Base-by-base conservation (phyloP, 2,888 invertebrate genomes). In the Hirtodrosophila cameraria region DNA sequence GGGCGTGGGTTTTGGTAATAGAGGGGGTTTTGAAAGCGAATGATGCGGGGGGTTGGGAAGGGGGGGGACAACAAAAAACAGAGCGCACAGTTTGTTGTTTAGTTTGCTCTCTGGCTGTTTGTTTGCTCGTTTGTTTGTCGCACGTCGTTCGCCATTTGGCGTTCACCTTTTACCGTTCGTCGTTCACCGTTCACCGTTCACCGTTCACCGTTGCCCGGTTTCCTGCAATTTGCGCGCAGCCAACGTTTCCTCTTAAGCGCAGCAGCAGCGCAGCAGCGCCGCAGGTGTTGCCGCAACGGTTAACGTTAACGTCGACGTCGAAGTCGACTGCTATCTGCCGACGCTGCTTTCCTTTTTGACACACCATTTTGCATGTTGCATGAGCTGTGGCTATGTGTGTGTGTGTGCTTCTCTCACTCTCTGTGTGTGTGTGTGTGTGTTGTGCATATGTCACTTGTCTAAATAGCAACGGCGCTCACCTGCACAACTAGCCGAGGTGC, bases 351-450 rank as follows among this genome's bases (percentile, higher is more conserved):
- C 63, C 68, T 74, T 80, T 79, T 67, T 71, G 83, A 74, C 86
- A 86, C 80, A 73, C 64, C 63, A 69, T 83, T 83, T 86, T 79
- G 71, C 80, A 83, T 80, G 81, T 82, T 69, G 72, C 68, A 74
- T 73, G 81, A 76, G 12, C 31, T 15, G 53, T 41, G 41, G 50
- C 18, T 52, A 23, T 41, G 28, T 31, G 20, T 39, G 42, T 31
- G 13, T 25, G 30, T 39, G 15, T 20, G 25, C 35, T 25, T 7
- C 4, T 33, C 30, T 27, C 8, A n/a, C n/a, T n/a, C n/a, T n/a
- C 18, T 50, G 16, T 28, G 3, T 58, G 41, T 27, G 30, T 59
- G 18, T 58, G 35, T 58, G 55, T 63, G 45, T 62, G 45, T 52
- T 55, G 52, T 50, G 63, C 76, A 82, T 79, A 70, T 85, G 80